phyloP scores from a whole-genome alignment of 2,888 invertebrate species.

The Sesia bembeciformis region DNA sequence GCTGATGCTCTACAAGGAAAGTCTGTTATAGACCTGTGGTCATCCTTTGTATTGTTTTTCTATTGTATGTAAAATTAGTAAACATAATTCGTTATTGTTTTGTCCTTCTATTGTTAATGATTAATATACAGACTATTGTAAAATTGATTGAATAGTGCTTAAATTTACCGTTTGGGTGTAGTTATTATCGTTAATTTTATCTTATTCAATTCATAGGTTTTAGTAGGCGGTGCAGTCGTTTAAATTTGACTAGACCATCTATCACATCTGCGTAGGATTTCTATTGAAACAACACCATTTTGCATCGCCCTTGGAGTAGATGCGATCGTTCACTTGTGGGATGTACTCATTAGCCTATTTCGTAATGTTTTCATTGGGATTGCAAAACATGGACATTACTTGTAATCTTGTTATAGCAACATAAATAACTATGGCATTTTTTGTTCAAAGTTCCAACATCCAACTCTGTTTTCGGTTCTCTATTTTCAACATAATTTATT shows the following conservation, averaged over 20 bases:
- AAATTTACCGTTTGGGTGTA: too few species aligned
- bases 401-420: too few species aligned
- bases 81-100: too few species aligned
- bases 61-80: too few species aligned
- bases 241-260: conserved; percentile 13
- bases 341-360: conserved; percentile 8
- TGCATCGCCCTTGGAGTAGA: conserved; percentile 12
- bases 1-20: too few species aligned
- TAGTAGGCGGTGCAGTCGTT: conserved; percentile 5
- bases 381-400: too few species aligned
- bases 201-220: not conserved
- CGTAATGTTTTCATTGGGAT: not conserved
- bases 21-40: too few species aligned
- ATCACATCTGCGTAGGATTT: conserved; percentile 21
- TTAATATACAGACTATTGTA: too few species aligned
- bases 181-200: not conserved
- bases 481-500: not conserved
- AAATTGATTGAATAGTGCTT: too few species aligned
- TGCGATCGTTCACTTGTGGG: conserved; percentile 15
- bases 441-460: not conserved
- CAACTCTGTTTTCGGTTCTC: too few species aligned
- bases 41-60: too few species aligned
- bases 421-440: not conserved
- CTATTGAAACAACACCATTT: conserved; percentile 16
- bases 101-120: too few species aligned